Conservation (phyloP, 2,888 invertebrate genomes). For the Sinohyriopsis cumingii region DNA sequence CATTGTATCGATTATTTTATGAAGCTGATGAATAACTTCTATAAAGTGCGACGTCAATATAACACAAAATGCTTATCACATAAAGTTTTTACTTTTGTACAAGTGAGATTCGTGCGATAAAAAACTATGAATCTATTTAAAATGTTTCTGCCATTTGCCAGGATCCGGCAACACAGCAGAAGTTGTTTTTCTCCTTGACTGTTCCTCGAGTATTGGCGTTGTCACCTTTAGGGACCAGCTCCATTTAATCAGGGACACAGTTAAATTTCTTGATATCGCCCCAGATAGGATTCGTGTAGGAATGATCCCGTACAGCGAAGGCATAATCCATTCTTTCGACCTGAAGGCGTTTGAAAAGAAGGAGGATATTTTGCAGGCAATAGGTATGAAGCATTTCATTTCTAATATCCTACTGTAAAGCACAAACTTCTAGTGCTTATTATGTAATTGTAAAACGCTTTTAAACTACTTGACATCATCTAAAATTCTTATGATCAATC, state of each 20-base stretch:
- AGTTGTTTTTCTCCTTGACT: constrained; percentile 53
- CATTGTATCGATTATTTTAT: no score
- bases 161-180: constrained; percentile 52
- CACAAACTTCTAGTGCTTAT: not conserved
- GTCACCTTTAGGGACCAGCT: constrained; percentile 43
- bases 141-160: constrained; percentile 13
- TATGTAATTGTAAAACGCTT: no score
- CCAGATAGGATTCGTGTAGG: constrained; percentile 51
- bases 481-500: no score
- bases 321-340: constrained; percentile 42
- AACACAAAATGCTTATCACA: no score
- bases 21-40: no score
- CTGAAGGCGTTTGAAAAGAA: constrained; percentile 36
- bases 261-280: constrained; percentile 41
- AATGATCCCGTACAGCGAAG: constrained; percentile 51
- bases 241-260: constrained; percentile 51
- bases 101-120: no score
- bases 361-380: constrained; percentile 36
- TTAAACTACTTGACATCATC: no score
- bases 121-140: not conserved
- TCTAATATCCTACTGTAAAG: not conserved
- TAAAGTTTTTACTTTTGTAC: not conserved
- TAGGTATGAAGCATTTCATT: constrained; percentile 31
- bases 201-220: constrained; percentile 45
- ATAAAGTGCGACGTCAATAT: no score